Conservation (phyloP, 2,888 invertebrate species). For the Meganola albula region DNA sequence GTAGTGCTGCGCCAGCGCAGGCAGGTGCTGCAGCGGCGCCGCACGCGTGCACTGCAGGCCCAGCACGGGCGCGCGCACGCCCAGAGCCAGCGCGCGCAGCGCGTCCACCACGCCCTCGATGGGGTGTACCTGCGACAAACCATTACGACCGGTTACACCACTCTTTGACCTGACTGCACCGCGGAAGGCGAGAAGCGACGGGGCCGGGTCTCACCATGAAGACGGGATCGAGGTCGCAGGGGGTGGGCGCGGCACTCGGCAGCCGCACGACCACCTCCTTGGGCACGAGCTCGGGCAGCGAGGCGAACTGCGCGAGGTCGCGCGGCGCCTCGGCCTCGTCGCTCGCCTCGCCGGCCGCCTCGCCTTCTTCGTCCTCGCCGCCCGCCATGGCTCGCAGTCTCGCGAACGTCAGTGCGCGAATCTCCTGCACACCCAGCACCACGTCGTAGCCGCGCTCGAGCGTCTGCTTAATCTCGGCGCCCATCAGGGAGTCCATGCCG, state of each 20-base stretch:
- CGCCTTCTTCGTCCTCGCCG: conserved; percentile 29
- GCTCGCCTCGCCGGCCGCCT: conserved; percentile 24
- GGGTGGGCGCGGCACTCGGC: conserved; percentile 70
- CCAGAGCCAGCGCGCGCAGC: conserved; percentile 83
- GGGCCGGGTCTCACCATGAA: conserved; percentile 70
- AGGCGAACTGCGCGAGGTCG: conserved; percentile 31
- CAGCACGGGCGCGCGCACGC: conserved; percentile 86
- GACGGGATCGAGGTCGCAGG: conserved; percentile 66
- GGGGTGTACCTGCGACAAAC: conserved; percentile 80
- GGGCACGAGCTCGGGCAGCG: conserved; percentile 83
- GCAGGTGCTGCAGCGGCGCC: conserved; percentile 85
- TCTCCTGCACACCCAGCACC: conserved; percentile 93
- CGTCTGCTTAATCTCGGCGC: conserved; percentile 98
- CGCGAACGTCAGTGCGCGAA: conserved; percentile 88
- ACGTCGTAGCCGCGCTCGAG: conserved; percentile 95
- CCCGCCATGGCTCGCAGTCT: conserved; percentile 80
- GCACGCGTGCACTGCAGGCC: conserved; percentile 92
- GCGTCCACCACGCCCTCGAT: conserved; percentile 91
- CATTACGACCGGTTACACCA: too few relatives aligned
- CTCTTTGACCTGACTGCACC: too few relatives aligned
- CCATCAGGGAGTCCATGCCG: conserved; percentile 99
- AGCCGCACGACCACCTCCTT: conserved; percentile 83
- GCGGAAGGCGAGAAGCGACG: too few relatives aligned
- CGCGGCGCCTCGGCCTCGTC: conserved; percentile 51
- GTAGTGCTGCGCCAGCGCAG: conserved; percentile 84